Base-by-base conservation (phyloP, 35 echinoderm and acorn worm genomes). In the Ptychodera flava region DNA sequence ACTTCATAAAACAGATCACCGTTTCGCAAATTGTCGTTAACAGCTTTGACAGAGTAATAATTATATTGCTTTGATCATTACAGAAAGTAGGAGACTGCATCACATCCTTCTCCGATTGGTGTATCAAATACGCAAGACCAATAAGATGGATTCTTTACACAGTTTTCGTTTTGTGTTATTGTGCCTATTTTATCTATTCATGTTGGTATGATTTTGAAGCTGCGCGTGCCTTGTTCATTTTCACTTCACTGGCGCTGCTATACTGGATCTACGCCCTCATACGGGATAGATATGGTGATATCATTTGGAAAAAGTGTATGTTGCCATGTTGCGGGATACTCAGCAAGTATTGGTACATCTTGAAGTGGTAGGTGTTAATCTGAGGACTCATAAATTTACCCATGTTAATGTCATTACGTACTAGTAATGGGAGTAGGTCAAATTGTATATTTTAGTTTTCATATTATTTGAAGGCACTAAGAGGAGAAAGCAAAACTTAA, bases 291-390 rank as follows among this genome's bases (percentile, higher is more conserved):
- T 86, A 64, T 75, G 90, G 85, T 6, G 84, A 86, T 27, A 30
- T 0, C 28, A 86, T 91, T 82, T 80, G 32, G n/a, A 32, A 87
- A 12, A 77, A 53, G 0, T 38, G 36, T 34, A 16, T 80, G 22
- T 32, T 27, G 1, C 90, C 84, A 27, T 32, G 22, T 0, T 32
- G 30, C 22, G 29, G 82, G 34, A 78, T 45, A 22, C 0, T 91
- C 6, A 0, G 35, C 1, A 38, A 64, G 36, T 76, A 86, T 0
- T 91, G 89, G 89, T n/a, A 36, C 16, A 16, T 34, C 6, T 31
- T 64, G 10, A 91, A 86, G 86, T 87, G 84, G 89, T 91, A 31
- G 86, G 78, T 91, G 22, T 64, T n/a, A n/a, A n/a, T n/a, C n/a
- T n/a, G n/a, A n/a, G n/a, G n/a, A n/a, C n/a, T n/a, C n/a, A n/a